A percentile compares a stretch with the other conserved stretches of the same genome.
phyloP scores from a whole-genome alignment of 2,113 vertebrate genomes.

The Mystacornis crossleyi region DNA sequence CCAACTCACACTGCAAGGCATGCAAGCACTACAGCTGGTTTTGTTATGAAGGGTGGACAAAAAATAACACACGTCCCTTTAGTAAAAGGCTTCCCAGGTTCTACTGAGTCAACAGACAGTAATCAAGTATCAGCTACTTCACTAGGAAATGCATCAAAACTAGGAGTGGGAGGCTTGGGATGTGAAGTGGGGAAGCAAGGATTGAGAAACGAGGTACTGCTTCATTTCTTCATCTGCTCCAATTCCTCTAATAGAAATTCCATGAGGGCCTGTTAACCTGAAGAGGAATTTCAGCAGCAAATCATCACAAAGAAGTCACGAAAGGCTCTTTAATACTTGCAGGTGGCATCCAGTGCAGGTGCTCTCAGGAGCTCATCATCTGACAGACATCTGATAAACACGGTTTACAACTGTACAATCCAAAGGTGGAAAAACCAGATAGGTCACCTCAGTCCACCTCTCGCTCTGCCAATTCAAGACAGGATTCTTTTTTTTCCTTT shows the following conservation, averaged over 20 bases:
- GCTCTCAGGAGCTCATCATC: neutral
- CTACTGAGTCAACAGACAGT: neutral
- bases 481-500: neutral
- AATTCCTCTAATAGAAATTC: neutral
- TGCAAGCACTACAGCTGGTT: neutral
- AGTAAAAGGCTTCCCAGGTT: neutral
- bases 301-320: neutral
- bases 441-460: neutral
- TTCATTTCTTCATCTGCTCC: neutral
- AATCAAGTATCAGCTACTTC: neutral
- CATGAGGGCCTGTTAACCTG: neutral
- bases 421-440: neutral
- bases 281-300: slow-evolving; percentile 20
- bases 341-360: neutral
- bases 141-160: neutral
- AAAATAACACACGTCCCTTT: neutral
- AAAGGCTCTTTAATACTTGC: neutral
- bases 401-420: neutral
- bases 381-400: neutral
- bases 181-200: neutral
- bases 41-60: neutral
- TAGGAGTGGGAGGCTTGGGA: neutral
- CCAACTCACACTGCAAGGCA: neutral
- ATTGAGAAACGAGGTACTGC: neutral
- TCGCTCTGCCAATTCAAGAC: neutral